Conservation (phyloP, 2,888 invertebrate genomes). For the Drosophila conformis region DNA sequence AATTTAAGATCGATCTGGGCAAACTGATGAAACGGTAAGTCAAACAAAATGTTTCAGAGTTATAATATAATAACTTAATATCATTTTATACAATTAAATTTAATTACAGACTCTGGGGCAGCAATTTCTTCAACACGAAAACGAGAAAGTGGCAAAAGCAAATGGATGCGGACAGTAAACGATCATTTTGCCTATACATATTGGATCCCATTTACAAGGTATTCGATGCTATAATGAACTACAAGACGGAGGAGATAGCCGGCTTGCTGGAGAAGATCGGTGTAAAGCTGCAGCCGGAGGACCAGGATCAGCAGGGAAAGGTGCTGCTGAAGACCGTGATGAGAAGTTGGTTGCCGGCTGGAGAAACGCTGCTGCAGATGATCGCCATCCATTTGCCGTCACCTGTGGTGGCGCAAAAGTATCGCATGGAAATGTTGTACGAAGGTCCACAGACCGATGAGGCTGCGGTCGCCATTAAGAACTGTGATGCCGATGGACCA, state of each 20-base stretch:
- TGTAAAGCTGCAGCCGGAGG: constrained; percentile 96
- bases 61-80: not conserved
- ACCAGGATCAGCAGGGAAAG: constrained; percentile 98
- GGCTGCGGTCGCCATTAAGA: constrained; percentile 95
- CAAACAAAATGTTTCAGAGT: not conserved
- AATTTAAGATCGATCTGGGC: constrained; percentile 98
- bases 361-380: constrained; percentile 99
- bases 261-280: constrained; percentile 93
- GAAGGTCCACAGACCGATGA: constrained; percentile 99
- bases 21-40: constrained; percentile 96
- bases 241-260: constrained; percentile 96
- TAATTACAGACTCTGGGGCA: constrained; percentile 94
- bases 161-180: constrained; percentile 95
- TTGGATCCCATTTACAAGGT: constrained; percentile 99
- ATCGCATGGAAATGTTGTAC: constrained; percentile 99
- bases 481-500: constrained; percentile 97
- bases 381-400: constrained; percentile 99
- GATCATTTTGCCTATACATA: constrained; percentile 99
- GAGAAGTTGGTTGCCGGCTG: constrained; percentile 99
- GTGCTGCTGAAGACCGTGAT: constrained; percentile 98
- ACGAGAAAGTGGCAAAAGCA: constrained; percentile 99
- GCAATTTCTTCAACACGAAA: constrained; percentile 98
- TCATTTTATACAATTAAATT: not conserved
- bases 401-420: constrained; percentile 99
- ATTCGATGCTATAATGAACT: constrained; percentile 92